Percentiles rank a stretch among this genome's conserved stretches.
Evolutionary conservation across 2,113 vertebrate species (phyloP).

Genomic region (Tachycineta bicolor): DNA sequence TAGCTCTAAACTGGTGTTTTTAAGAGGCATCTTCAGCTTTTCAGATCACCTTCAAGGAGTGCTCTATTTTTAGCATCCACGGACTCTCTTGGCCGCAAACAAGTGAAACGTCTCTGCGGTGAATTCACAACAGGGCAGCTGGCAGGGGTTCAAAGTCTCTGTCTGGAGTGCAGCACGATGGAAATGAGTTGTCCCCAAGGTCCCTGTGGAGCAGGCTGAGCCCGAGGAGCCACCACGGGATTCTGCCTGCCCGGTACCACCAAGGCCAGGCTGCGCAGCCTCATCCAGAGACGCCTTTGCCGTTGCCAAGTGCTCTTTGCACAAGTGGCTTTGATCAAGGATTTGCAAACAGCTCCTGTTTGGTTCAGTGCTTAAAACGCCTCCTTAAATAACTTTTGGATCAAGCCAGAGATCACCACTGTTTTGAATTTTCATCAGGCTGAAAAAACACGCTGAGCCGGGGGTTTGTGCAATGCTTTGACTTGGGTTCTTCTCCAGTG

Average conservation of each 20-base stretch:
- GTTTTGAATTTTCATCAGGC: background rate
- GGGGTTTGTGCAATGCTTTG: background rate
- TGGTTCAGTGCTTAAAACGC: background rate
- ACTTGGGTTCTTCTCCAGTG: background rate
- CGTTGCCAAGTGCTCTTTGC: background rate
- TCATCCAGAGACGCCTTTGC: rapidly evolving
- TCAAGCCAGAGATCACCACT: background rate
- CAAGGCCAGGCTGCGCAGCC: background rate
- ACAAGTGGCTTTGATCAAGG: background rate
- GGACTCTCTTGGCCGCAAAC: conserved; percentile 2
- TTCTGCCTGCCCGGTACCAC: background rate
- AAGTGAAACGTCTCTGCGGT: background rate
- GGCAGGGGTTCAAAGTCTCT: background rate
- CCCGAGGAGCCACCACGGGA: rapidly evolving
- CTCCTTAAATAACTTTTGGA: background rate
- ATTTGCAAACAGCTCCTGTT: background rate
- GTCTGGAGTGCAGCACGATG: background rate
- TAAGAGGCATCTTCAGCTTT: conserved; percentile 3
- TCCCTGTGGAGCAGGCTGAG: background rate
- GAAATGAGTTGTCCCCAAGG: background rate
- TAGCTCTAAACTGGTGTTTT: background rate
- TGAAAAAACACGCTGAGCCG: background rate
- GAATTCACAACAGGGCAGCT: background rate
- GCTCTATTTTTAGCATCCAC: conserved; percentile 8
- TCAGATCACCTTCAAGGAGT: conserved; percentile 6